Conservation (phyloP, 2,888 invertebrate genomes). For the Sarcophaga variegata region DNA sequence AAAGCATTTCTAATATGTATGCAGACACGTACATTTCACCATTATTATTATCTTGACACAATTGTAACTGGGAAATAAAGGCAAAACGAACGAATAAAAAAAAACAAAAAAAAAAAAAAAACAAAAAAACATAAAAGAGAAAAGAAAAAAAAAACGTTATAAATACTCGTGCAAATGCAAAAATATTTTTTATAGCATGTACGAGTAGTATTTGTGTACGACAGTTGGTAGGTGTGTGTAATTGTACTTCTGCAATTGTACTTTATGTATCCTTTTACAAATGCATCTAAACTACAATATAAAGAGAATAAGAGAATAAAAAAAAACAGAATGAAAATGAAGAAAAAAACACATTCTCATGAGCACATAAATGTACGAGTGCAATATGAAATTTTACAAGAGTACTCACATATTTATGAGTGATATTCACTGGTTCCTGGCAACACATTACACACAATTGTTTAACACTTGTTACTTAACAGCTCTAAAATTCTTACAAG, state of each 20-base stretch:
- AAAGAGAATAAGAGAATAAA: too few relatives aligned
- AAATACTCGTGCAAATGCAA: constrained; percentile 6
- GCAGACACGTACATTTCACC: constrained; percentile 60
- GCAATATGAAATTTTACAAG: background rate
- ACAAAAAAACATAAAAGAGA: background rate
- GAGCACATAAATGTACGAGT: background rate
- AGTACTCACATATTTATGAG: constrained; percentile 1
- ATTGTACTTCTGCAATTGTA: constrained; percentile 9
- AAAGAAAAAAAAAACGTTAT: background rate
- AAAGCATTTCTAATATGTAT: constrained; percentile 45
- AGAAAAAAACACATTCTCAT: background rate
- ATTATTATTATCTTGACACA: constrained; percentile 62
- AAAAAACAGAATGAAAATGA: too few relatives aligned
- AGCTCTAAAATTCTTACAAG: background rate
- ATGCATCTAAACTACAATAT: constrained; percentile 3
- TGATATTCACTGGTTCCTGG: background rate
- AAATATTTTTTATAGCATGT: constrained; percentile 9
- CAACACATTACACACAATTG: background rate
- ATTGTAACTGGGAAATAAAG: constrained; percentile 34
- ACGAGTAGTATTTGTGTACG: background rate
- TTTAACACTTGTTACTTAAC: background rate
- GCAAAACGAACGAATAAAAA: background rate
- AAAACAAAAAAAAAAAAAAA: background rate
- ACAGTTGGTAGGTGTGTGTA: background rate
- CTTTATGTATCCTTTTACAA: constrained; percentile 11